A percentile compares a stretch with the other conserved stretches of the same genome.
Evolutionary conservation across 2,113 vertebrate species (phyloP).

Genomic region (Reinhardtius hippoglossoides): DNA sequence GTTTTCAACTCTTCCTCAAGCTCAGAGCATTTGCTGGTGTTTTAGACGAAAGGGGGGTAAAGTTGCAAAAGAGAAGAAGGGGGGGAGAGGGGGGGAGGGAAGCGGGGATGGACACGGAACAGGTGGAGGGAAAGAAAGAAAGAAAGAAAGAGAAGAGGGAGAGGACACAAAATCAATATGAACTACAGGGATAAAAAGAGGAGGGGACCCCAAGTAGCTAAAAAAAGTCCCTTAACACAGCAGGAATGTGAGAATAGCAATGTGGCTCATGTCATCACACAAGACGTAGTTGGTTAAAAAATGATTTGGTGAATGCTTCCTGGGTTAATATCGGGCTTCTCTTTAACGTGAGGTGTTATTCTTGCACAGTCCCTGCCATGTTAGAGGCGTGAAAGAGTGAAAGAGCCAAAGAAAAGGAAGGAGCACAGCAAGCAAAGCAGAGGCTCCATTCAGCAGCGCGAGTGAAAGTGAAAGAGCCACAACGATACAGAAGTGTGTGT

Average conservation of each 20-base stretch:
- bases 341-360: conserved; percentile 16
- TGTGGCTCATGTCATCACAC: not conserved
- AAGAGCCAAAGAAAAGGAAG: conserved; percentile 47
- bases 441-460: conserved; percentile 61
- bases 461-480: conserved; percentile 69
- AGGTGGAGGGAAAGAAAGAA: conserved; percentile 70
- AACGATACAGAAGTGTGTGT: conserved; percentile 60
- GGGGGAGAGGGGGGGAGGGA: conserved; percentile 31
- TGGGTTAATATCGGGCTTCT: conserved; percentile 14
- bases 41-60: conserved; percentile 68
- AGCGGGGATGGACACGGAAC: conserved; percentile 47
- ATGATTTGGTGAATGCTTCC: not conserved
- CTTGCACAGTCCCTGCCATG: conserved; percentile 75
- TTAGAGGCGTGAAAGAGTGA: conserved; percentile 62
- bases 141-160: conserved; percentile 63
- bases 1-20: conserved; percentile 99
- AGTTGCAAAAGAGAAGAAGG: conserved; percentile 42
- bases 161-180: conserved; percentile 81
- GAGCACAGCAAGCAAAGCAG: conserved; percentile 75
- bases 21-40: conserved; percentile 99
- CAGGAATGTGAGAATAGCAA: conserved; percentile 59
- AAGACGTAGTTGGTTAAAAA: not conserved
- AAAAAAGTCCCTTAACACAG: conserved; percentile 64
- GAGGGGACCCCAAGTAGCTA: conserved; percentile 37
- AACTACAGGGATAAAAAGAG: conserved; percentile 69